Percentiles rank a stretch among this genome's conserved stretches.
phyloP scores from a whole-genome alignment of 2,888 invertebrate species.

The Dimorphilus gyrociliatus region DNA sequence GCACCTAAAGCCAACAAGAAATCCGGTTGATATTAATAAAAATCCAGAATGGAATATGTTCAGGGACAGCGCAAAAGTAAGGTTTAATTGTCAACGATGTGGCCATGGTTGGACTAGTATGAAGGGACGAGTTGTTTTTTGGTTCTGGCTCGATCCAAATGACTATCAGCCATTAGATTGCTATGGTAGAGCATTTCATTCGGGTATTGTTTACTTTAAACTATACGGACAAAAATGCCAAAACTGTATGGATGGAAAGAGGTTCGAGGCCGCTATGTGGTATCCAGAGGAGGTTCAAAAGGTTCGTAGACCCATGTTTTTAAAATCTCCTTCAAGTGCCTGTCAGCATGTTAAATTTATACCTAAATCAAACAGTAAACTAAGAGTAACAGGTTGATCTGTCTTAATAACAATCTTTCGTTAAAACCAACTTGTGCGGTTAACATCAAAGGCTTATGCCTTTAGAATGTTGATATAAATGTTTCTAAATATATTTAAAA shows the following conservation, averaged over 20 bases:
- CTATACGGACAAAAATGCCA: slow-evolving; percentile 40
- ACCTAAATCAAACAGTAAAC: too few relatives aligned
- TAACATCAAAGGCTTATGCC: too few relatives aligned
- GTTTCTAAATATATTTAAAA: too few relatives aligned
- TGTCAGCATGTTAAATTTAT: too few relatives aligned
- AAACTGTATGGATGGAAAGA: slow-evolving; percentile 30
- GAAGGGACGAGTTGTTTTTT: slow-evolving; percentile 41
- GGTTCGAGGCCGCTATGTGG: slow-evolving; percentile 41
- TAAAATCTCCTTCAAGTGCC: slow-evolving; percentile 29
- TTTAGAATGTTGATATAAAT: too few relatives aligned
- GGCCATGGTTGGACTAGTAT: slow-evolving; percentile 42
- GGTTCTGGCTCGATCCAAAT: slow-evolving; percentile 32
- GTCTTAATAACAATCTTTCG: too few relatives aligned
- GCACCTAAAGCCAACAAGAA: slow-evolving; percentile 34
- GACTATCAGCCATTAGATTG: slow-evolving; percentile 15
- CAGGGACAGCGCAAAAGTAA: slow-evolving; percentile 38
- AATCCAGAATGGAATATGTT: slow-evolving; percentile 28
- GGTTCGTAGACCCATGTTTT: slow-evolving; percentile 36
- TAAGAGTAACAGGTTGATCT: too few relatives aligned
- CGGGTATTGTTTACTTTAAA: slow-evolving; percentile 36
- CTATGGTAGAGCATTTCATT: too few relatives aligned
- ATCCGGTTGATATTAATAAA: too few relatives aligned
- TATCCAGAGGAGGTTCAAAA: slow-evolving; percentile 41
- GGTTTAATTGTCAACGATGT: slow-evolving; percentile 38
- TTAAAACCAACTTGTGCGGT: too few relatives aligned